Evolutionary conservation across 2,797 vertebrate genomes (phyloP), one percentile per base, ranked within the genome.

Genomic region (Lateolabrax maculatus): DNA sequence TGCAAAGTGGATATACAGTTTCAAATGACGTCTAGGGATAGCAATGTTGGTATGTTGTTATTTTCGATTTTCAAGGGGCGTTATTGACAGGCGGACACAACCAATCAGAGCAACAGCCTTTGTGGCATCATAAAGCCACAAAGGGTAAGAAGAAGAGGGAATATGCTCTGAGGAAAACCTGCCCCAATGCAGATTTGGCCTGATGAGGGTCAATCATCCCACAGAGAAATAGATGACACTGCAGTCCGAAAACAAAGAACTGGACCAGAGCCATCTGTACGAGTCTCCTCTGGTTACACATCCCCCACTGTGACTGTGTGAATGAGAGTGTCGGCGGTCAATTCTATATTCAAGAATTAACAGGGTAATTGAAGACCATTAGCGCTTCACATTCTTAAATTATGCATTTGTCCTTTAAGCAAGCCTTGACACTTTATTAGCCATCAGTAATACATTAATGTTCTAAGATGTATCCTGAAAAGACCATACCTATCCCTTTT

Each of bases 401-500:
- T 87, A 89, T 89, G 67, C 80, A 90, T 81, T 56, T 63, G 68
- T 85, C 78, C 84, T 86, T 77, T 74, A 84, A 83, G 71, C 39
- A 23, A 55, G 69, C 9, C 79, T 0, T 51, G 60, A 78, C 80
- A 83, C 63, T 77, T 74, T 67, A 88, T 68, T 71, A 87, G 23
- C 15, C 39, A 87, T 89, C 60, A 85, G 71, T 87, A 87, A 86
- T 81, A 71, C 61, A 87, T 91, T 83, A 66, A 89, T 61, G 69
- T 44, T 53, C 53, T 25, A 25, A 71, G 71, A 87, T 84, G 84
- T 49, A 80, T 81, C 56, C 71, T 29, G 75, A 83, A 46, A 43
- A 63, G 65, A 78, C 25, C 19, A 57, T 69, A 34, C 68, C 67
- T 51, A 43, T 29, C 34, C 58, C 9, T 58, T 89, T 89, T 81